Conservation (phyloP, 2,797 vertebrate genomes). For the Balearica regulorum region DNA sequence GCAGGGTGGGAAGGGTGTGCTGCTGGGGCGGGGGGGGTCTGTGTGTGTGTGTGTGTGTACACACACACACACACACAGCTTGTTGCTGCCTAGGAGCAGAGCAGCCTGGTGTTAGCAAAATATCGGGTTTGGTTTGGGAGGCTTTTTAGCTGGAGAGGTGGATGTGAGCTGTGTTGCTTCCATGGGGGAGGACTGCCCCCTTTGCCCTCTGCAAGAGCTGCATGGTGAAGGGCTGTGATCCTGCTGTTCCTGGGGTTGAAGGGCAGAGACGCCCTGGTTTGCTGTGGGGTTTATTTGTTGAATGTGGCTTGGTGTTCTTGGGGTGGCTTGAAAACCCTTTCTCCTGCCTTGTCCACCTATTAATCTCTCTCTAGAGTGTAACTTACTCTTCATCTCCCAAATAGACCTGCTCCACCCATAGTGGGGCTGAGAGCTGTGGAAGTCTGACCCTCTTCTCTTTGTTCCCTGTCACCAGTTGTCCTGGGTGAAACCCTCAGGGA, state of each 20-base stretch:
- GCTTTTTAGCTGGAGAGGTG: not conserved
- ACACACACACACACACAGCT: too few species aligned
- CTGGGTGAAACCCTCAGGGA: not conserved
- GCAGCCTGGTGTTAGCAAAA: not conserved
- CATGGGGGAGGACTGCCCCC: rapidly evolving
- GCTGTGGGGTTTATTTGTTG: not conserved
- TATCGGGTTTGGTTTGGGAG: rapidly evolving
- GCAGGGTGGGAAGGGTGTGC: too few species aligned
- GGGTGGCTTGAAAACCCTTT: not conserved
- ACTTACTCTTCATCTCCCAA: not conserved
- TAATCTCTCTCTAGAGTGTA: not conserved
- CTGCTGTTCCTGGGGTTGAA: not conserved
- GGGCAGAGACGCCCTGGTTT: rapidly evolving
- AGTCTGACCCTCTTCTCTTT: not conserved
- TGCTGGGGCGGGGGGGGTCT: too few species aligned
- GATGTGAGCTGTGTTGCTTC: not conserved
- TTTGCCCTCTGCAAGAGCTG: not conserved
- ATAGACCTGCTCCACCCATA: rapidly evolving
- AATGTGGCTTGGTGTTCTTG: not conserved
- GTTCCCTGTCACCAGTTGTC: not conserved
- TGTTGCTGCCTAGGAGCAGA: not conserved
- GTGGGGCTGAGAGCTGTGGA: not conserved
- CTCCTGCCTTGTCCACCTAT: not conserved
- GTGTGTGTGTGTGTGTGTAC: too few species aligned
- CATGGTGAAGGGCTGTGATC: rapidly evolving